phyloP scores from a whole-genome alignment of 2,888 invertebrate genomes.

The Phorcus lineatus region DNA sequence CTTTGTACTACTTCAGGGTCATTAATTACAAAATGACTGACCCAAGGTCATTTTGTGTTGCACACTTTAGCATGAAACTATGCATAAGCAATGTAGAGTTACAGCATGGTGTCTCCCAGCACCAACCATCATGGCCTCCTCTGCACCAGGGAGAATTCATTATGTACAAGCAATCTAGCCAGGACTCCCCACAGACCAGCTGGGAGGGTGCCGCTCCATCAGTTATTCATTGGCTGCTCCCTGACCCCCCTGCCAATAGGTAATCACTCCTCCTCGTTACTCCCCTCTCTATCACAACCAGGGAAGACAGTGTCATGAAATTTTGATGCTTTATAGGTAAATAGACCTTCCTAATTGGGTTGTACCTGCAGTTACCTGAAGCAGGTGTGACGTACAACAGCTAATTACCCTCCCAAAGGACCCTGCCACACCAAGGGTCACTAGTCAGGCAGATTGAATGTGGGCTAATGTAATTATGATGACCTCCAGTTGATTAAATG shows the following conservation, averaged over 20 bases:
- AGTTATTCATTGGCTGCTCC: neutral
- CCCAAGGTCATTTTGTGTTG: neutral
- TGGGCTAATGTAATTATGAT: too few species aligned
- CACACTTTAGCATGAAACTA: neutral
- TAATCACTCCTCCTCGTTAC: neutral
- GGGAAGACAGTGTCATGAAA: neutral
- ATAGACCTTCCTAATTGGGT: neutral
- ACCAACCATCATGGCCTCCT: neutral
- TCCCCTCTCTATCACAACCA: neutral
- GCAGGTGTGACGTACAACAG: neutral
- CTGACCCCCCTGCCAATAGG: neutral
- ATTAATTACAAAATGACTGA: too few species aligned
- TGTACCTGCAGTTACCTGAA: neutral
- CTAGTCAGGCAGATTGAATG: too few species aligned
- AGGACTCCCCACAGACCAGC: slow-evolving; percentile 1
- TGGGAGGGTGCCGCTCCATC: neutral
- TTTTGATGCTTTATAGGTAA: neutral
- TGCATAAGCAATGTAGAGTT: neutral
- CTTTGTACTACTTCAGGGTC: too few species aligned
- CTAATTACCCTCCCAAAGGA: neutral
- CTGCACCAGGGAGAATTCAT: slow-evolving; percentile 15
- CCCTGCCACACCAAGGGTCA: neutral
- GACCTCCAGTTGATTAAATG: too few species aligned
- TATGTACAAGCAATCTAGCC: slow-evolving; percentile 17
- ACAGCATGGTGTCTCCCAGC: neutral